A percentile compares a stretch with the other conserved stretches of the same genome.
phyloP scores from a whole-genome alignment of 1,140 invertebrate genomes.

The Zaprionus camerounensis region DNA sequence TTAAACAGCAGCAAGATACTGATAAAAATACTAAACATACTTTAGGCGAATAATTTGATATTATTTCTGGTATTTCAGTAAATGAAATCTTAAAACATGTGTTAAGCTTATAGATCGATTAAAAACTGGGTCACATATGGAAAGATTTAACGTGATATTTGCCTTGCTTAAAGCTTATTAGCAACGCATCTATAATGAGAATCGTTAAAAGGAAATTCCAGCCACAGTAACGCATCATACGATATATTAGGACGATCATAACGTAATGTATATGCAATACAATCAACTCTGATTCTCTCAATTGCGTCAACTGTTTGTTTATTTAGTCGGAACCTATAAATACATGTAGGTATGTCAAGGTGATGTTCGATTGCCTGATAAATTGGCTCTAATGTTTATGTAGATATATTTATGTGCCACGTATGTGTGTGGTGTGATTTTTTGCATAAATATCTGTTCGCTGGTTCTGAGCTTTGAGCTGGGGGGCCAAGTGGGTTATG shows the following conservation, averaged over 20 bases:
- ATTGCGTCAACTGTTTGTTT: conserved; percentile 52
- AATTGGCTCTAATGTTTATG: conserved; percentile 62
- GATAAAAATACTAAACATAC: conserved; percentile 45
- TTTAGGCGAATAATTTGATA: neutral
- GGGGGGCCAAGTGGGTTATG: conserved; percentile 38
- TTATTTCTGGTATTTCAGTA: neutral
- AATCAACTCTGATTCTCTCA: conserved; percentile 26
- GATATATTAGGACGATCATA: conserved; percentile 25
- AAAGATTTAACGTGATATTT: neutral
- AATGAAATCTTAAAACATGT: conserved; percentile 3
- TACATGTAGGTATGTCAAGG: conserved; percentile 73
- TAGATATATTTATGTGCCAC: conserved; percentile 11
- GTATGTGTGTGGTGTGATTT: conserved; percentile 16
- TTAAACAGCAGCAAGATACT: conserved; percentile 18
- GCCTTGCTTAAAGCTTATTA: neutral
- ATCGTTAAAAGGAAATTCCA: neutral
- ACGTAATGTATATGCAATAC: conserved; percentile 17
- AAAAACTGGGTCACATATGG: neutral
- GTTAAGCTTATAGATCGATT: neutral
- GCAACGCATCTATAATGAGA: neutral
- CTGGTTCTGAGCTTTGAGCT: conserved; percentile 21
- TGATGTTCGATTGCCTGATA: conserved; percentile 61
- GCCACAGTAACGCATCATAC: conserved; percentile 4
- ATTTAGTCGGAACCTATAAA: conserved; percentile 39
- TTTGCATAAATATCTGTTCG: conserved; percentile 57